Percentiles rank a stretch among this genome's conserved stretches.
These are phyloP conservation scores for Taurulus bubalis DNA, from an alignment of 2,113 vertebrate genomes.

Conservation along the genomic window DNA sequence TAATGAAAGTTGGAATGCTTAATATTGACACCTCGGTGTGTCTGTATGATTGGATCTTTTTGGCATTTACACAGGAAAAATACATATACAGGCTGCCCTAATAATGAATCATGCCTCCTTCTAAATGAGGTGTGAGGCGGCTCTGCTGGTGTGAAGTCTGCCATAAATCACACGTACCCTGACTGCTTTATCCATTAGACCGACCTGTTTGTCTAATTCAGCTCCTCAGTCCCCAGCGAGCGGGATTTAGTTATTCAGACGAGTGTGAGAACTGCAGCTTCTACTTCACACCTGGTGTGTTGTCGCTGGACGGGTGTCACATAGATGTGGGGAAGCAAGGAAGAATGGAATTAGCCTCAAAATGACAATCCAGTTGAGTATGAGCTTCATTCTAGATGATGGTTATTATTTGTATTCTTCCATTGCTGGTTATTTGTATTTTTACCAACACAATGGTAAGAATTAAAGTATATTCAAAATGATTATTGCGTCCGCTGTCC, in stretches of 20 bases:
- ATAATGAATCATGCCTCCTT: constrained; percentile 69
- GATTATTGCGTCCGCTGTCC: background rate
- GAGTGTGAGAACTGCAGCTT: constrained; percentile 63
- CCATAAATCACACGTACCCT: constrained; percentile 73
- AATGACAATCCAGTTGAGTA: constrained; percentile 10
- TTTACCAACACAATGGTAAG: background rate
- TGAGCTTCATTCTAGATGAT: background rate
- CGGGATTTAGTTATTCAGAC: constrained; percentile 56
- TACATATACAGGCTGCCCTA: constrained; percentile 58
- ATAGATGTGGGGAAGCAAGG: constrained; percentile 5
- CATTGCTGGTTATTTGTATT: background rate
- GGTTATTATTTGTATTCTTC: background rate
- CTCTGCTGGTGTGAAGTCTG: constrained; percentile 74
- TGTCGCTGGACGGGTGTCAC: constrained; percentile 20
- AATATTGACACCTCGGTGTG: constrained; percentile 57
- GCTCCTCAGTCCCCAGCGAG: constrained; percentile 36
- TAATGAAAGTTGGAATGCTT: constrained; percentile 58
- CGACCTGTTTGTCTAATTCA: constrained; percentile 61
- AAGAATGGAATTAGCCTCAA: background rate
- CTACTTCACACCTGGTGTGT: constrained; percentile 58
- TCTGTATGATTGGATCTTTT: constrained; percentile 56
- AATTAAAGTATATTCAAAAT: background rate
- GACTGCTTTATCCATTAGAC: constrained; percentile 64
- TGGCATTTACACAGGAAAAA: constrained; percentile 62
- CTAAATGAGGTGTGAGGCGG: constrained; percentile 75